phyloP scores from a whole-genome alignment of 2,113 vertebrate genomes.

The mouse (Mus musculus) region DNA sequence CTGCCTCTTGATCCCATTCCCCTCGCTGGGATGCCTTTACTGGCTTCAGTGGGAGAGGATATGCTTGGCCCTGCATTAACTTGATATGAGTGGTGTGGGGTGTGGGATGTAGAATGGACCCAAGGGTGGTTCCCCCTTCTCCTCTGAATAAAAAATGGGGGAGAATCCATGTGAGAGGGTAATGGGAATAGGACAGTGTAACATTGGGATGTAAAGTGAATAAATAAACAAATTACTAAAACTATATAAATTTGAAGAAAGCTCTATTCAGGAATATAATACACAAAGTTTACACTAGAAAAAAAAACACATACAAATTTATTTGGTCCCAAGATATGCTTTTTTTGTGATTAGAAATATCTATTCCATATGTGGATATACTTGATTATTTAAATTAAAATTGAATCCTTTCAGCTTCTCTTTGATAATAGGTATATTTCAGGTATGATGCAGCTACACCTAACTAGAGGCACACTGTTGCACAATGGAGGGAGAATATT shows the following conservation, averaged over 20 bases:
- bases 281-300: not conserved
- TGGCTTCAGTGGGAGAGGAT: no score
- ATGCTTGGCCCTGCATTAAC: no score
- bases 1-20: no score
- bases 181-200: no score
- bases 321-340: not conserved
- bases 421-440: not conserved
- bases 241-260: not conserved
- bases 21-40: no score
- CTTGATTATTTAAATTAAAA: not conserved
- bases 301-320: not conserved
- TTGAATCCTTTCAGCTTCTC: not conserved
- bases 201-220: no score
- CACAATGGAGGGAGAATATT: not conserved
- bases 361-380: not conserved
- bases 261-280: not conserved
- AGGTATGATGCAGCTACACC: not conserved
- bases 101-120: no score
- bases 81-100: no score
- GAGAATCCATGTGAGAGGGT: no score
- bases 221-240: no score
- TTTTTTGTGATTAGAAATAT: not conserved
- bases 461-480: not conserved
- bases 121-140: no score
- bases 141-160: no score